Evolutionary conservation across 2,888 invertebrate species (phyloP).

Genomic region (Corythucha ciliata): DNA sequence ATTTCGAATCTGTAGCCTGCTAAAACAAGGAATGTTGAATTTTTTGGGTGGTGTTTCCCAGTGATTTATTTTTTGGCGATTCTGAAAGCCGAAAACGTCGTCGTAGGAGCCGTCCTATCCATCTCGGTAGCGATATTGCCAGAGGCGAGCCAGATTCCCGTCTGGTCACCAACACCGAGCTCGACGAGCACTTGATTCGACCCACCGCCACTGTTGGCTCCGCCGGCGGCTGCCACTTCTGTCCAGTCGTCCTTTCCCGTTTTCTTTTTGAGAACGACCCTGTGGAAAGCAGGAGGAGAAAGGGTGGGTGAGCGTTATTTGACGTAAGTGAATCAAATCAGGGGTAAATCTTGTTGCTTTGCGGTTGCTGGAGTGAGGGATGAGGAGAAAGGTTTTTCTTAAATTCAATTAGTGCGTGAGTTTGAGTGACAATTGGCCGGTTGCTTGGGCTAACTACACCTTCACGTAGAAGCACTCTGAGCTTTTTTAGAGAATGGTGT

Average conservation of each 20-base stretch:
- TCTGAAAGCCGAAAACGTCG: constrained; percentile 33
- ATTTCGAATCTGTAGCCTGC: not conserved
- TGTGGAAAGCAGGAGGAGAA: constrained; percentile 20
- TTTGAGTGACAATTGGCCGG: no score
- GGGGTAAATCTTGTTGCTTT: no score
- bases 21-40: constrained; percentile 1
- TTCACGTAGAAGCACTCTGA: no score
- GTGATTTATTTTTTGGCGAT: constrained; percentile 31
- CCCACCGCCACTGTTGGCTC: constrained; percentile 39
- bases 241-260: constrained; percentile 27
- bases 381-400: no score
- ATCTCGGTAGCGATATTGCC: constrained; percentile 39
- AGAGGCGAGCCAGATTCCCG: constrained; percentile 41
- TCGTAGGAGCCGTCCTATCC: constrained; percentile 22
- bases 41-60: not conserved
- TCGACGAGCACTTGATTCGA: constrained; percentile 41
- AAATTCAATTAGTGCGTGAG: no score
- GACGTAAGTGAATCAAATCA: no score
- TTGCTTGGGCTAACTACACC: no score
- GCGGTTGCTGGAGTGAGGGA: no score
- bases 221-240: constrained; percentile 30
- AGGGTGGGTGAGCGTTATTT: no score
- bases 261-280: constrained; percentile 31
- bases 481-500: no score
- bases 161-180: constrained; percentile 41